Base-by-base conservation (phyloP, 1,140 invertebrate genomes). In the Euura lappo region DNA sequence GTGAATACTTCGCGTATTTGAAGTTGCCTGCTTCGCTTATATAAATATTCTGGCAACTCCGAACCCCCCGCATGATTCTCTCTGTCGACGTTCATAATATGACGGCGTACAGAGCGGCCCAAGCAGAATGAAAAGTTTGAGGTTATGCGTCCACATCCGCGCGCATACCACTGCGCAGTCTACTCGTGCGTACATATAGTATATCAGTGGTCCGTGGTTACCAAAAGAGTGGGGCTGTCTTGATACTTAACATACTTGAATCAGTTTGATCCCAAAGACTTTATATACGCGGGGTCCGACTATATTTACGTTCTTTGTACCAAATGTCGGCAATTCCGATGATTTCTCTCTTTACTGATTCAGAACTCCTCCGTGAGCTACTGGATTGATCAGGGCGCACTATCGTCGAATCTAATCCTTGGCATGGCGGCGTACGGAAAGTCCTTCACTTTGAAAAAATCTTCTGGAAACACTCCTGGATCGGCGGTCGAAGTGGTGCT, bases 351-450 rank as follows among this genome's bases (percentile, higher is more conserved):
- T 28, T 28, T 1, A 28, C 28, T 28, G 28, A 28, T 28, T 28
- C 28, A 88, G 86, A 87, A 92, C 74, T 83, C 87, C 5, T 81
- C 88, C 6, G 79, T 92, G 2, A 79, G 90, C 2, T 92, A 91
- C 74, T 93, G 92, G 92, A 51, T 96, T 75, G 80, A 74, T 76
- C 72, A 87, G 83, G 85, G 89, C 85, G 79, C 88, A 2, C 86
- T 90, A 2, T 65, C 80, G 8, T 82, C 90, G 1, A 94, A 94
- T 82, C 74, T 95, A 0, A 83, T 93, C 0, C 74, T 95, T 2
- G 94, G 94, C 1, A 82, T 94, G 66, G 91, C 92, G 2, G 86
- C 92, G 2, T 95, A 94, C 76, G 94, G 93, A 0, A 89, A 90
- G 66, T 89, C 91, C 0, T 95, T 92, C 74, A 91, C 88, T 0